These are phyloP conservation scores for Myripristis murdjan DNA, from an alignment of 2,797 vertebrate species.

Conservation along the genomic window DNA sequence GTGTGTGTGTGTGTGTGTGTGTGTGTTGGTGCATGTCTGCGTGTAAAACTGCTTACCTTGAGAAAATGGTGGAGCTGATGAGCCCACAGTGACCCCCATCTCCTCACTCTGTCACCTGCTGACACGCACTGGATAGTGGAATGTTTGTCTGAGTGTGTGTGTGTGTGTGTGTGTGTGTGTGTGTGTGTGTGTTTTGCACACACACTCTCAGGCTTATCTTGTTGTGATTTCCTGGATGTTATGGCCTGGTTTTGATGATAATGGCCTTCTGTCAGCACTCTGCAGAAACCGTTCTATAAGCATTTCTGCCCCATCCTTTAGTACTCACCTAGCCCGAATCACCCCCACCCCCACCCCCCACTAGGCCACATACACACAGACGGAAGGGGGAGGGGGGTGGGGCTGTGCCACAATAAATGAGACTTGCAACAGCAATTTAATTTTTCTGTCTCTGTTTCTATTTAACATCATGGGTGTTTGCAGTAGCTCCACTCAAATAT, in stretches of 20 bases:
- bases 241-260: conserved; percentile 62
- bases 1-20: conserved; percentile 20
- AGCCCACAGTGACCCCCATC: conserved; percentile 55
- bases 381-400: too few relatives aligned
- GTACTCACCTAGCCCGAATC: background rate
- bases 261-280: conserved; percentile 68
- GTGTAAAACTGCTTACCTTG: conserved; percentile 61
- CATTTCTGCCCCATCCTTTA: conserved; percentile 45
- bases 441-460: background rate
- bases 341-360: too few relatives aligned
- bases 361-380: too few relatives aligned
- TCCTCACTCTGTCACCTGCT: conserved; percentile 61
- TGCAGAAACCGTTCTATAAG: conserved; percentile 58
- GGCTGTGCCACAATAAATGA: background rate
- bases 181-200: conserved; percentile 8
- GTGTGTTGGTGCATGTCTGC: conserved; percentile 10
- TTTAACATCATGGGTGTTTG: background rate
- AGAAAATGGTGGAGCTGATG: conserved; percentile 53
- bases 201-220: conserved; percentile 40
- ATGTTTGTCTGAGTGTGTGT: conserved; percentile 16
- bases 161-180: conserved; percentile 12
- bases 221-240: conserved; percentile 69
- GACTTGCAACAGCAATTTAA: too few relatives aligned
- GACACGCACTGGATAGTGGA: conserved; percentile 50
- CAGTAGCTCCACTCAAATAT: background rate